phyloP scores from a whole-genome alignment of 2,113 vertebrate genomes.

The Gopherus evgoodei region DNA sequence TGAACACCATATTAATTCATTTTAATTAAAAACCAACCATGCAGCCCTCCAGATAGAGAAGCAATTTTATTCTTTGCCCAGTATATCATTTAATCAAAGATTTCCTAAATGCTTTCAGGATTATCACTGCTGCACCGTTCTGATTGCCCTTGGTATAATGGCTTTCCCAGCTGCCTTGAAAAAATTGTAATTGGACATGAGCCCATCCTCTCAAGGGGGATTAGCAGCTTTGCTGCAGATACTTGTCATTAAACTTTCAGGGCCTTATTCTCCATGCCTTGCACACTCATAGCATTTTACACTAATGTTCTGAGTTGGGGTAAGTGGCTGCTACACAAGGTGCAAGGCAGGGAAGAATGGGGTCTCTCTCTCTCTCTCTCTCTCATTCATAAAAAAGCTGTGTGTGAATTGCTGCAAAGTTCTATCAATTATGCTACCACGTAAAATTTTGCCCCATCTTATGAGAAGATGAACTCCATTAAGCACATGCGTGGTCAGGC shows the following conservation, averaged over 20 bases:
- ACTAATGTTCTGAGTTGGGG: not conserved
- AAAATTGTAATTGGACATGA: conserved; percentile 43
- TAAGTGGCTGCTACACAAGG: not conserved
- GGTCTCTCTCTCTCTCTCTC: accelerated
- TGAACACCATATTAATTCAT: conserved; percentile 67
- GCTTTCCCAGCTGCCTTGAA: conserved; percentile 59
- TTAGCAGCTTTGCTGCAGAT: conserved; percentile 30
- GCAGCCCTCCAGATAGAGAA: conserved; percentile 65
- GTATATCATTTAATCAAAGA: conserved; percentile 72
- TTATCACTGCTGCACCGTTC: conserved; percentile 52
- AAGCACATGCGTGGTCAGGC: not conserved
- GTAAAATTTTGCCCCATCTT: not conserved
- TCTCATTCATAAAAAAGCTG: not conserved
- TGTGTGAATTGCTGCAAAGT: not conserved
- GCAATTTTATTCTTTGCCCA: conserved; percentile 62
- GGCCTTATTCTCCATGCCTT: not conserved
- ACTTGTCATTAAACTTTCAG: conserved; percentile 18
- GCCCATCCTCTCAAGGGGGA: conserved; percentile 42
- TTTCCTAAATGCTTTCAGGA: conserved; percentile 62
- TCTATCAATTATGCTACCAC: not conserved
- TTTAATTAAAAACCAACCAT: conserved; percentile 76
- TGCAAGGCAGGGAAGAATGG: not conserved
- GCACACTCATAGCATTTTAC: not conserved
- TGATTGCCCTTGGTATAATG: conserved; percentile 58
- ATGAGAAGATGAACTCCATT: not conserved